These are phyloP conservation scores for Heliconius charithonia DNA, from an alignment of 2,888 invertebrate genomes.

Conservation along the genomic window DNA sequence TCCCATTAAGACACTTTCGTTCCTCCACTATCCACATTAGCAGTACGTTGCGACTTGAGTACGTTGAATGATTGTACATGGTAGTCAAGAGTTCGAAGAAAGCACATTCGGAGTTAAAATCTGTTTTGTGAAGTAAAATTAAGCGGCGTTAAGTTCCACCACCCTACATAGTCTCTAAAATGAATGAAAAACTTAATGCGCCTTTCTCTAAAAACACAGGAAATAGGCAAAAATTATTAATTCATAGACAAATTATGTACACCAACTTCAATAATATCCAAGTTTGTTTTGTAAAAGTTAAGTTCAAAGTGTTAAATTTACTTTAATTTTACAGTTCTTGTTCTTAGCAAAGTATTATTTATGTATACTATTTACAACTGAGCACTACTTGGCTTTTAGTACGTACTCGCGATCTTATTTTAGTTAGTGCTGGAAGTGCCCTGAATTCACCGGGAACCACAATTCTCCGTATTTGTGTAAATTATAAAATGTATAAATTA, in stretches of 20 bases:
- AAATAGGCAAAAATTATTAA: background rate
- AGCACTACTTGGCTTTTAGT: constrained; percentile 13
- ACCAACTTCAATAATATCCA: background rate
- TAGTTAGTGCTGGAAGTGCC: background rate
- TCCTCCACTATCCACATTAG: background rate
- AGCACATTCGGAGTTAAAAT: no score
- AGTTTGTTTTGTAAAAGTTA: background rate
- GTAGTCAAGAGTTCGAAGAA: no score
- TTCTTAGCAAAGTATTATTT: constrained; percentile 11
- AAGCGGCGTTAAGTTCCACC: background rate
- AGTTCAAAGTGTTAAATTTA: background rate
- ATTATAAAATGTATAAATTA: constrained; percentile 4
- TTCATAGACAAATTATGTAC: background rate
- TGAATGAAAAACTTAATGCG: background rate
- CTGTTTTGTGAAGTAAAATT: no score
- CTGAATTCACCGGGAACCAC: background rate
- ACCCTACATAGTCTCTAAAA: no score
- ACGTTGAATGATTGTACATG: no score
- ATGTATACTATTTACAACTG: constrained; percentile 11
- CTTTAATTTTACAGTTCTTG: constrained; percentile 8
- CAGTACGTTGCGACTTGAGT: no score
- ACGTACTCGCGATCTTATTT: constrained; percentile 4
- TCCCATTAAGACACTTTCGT: background rate
- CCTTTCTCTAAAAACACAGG: background rate
- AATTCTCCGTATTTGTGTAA: background rate